phyloP scores from a whole-genome alignment of 2,113 vertebrate species.

The Leptobrachium leishanense region DNA sequence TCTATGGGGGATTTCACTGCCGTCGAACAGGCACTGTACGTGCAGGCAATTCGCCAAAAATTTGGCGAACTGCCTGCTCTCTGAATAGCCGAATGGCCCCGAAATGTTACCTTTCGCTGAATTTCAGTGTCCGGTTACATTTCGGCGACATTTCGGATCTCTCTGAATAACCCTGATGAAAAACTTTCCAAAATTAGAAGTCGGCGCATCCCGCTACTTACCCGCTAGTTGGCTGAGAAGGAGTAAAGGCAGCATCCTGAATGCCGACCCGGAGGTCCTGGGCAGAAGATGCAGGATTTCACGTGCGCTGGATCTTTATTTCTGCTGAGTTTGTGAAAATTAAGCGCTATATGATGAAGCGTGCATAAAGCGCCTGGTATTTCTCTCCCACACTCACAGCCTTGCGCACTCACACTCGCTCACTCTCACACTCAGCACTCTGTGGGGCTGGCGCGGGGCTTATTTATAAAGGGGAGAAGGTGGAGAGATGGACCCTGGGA shows the following conservation, averaged over 20 bases:
- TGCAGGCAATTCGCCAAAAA: too few relatives aligned
- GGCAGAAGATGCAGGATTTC: not conserved
- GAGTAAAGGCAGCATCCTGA: slow-evolving; percentile 7
- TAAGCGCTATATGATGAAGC: not conserved
- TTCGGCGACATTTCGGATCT: not conserved
- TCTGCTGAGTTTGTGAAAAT: not conserved
- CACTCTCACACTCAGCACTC: too few relatives aligned
- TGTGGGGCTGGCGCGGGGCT: not conserved
- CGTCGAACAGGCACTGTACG: too few relatives aligned
- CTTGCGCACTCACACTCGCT: not conserved
- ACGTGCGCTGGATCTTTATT: not conserved
- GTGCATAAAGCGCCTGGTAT: too few relatives aligned
- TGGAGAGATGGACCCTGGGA: slow-evolving; percentile 10
- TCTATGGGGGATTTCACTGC: too few relatives aligned
- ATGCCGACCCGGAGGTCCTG: not conserved
- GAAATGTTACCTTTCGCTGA: too few relatives aligned
- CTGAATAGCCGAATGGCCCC: too few relatives aligned
- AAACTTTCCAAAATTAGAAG: not conserved
- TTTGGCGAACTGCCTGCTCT: too few relatives aligned
- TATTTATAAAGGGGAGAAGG: not conserved
- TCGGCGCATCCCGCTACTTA: not conserved
- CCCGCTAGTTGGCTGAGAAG: slow-evolving; percentile 7
- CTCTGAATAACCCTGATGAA: not conserved
- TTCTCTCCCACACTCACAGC: too few relatives aligned
- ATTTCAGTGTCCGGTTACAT: not conserved